Conservation (phyloP, 37 sponge, comb jelly and placozoan species). For the Beroe ovata region DNA sequence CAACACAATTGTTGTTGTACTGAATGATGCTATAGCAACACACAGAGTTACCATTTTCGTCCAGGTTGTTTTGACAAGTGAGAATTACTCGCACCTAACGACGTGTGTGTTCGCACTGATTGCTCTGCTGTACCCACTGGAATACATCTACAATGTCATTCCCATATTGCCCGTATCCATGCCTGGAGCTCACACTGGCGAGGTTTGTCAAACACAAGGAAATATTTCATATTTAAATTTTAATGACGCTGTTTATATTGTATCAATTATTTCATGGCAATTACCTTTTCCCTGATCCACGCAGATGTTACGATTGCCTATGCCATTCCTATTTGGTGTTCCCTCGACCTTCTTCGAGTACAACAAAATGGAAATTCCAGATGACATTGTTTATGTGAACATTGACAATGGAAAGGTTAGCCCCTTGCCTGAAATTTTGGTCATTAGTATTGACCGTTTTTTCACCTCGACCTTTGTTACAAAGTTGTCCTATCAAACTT, state of each 20-base stretch:
- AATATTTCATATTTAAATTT: not conserved
- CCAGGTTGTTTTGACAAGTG: conserved; percentile 63
- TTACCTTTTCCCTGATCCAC: too few relatives aligned
- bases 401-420: conserved; percentile 53
- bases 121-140: conserved; percentile 47
- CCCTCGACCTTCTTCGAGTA: conserved; percentile 26
- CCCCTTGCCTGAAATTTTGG: too few relatives aligned
- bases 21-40: too few relatives aligned
- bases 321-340: conserved; percentile 55
- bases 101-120: conserved; percentile 60
- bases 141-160: conserved; percentile 66
- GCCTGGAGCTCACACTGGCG: conserved; percentile 65
- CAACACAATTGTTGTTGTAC: too few relatives aligned
- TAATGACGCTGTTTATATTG: too few relatives aligned
- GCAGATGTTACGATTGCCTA: conserved; percentile 32
- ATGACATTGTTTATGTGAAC: conserved; percentile 45
- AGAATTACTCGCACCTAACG: conserved; percentile 38
- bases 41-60: too few relatives aligned
- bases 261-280: too few relatives aligned
- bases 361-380: conserved; percentile 65
- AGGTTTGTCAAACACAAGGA: conserved; percentile 33
- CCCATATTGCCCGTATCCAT: conserved; percentile 44
- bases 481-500: not conserved
- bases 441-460: too few relatives aligned
- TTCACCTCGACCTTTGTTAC: too few relatives aligned